phyloP scores from a whole-genome alignment of 2,888 invertebrate species.

The Philaethria dido region DNA sequence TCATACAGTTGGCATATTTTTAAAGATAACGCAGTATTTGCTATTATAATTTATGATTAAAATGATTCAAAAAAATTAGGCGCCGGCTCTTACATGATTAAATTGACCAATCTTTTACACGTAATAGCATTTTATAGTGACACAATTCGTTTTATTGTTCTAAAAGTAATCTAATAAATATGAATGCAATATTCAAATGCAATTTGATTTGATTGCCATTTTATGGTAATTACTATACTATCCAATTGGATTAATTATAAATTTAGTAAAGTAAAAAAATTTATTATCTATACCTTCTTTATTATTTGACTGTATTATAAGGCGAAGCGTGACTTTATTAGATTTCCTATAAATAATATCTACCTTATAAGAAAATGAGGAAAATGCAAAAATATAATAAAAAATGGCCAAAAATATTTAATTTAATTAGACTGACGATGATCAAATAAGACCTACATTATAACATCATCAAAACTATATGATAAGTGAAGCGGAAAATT shows the following conservation, averaged over 20 bases:
- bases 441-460: background rate
- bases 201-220: background rate
- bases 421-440: background rate
- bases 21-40: no score
- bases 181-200: slow-evolving; percentile 7
- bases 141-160: slow-evolving; percentile 34
- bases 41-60: background rate
- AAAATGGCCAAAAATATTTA: slow-evolving; percentile 10
- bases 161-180: slow-evolving; percentile 29
- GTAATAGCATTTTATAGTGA: slow-evolving; percentile 36
- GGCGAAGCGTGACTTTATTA: background rate
- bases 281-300: background rate
- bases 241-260: background rate
- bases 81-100: slow-evolving; percentile 21
- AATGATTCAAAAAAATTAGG: background rate
- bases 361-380: no score
- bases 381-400: no score
- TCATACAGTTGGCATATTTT: no score
- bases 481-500: slow-evolving; percentile 24
- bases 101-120: slow-evolving; percentile 43
- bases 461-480: background rate
- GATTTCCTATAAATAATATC: background rate
- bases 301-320: background rate
- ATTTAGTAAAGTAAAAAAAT: background rate
- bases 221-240: background rate